Conservation (phyloP, 2,113 vertebrate species). For the Apodemus sylvaticus region DNA sequence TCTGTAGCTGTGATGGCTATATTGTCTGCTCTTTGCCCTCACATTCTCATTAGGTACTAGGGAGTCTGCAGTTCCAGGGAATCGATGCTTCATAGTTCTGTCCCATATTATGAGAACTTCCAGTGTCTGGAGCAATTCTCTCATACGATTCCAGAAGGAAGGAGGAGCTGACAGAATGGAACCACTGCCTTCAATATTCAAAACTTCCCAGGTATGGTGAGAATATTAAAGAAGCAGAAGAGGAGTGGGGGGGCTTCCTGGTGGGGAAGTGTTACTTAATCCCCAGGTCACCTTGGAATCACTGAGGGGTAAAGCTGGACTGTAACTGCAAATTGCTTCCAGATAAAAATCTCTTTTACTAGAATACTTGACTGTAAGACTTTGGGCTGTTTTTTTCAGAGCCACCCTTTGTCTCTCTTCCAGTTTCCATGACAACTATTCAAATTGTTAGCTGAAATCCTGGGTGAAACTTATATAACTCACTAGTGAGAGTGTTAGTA, state of each 20-base stretch:
- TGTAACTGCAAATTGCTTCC: neutral
- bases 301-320: neutral
- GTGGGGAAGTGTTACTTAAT: neutral
- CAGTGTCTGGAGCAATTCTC: neutral
- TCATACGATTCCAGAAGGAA: neutral
- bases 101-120: neutral
- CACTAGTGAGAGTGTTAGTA: neutral
- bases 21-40: neutral
- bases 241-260: neutral
- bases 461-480: slow-evolving; percentile 38
- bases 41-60: neutral
- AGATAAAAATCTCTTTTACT: neutral
- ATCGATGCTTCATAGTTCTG: neutral
- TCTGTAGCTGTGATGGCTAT: neutral
- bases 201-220: neutral
- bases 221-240: neutral
- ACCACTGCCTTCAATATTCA: neutral
- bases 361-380: slow-evolving; percentile 10
- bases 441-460: slow-evolving; percentile 22
- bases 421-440: slow-evolving; percentile 43
- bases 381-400: neutral
- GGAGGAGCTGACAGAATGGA: neutral
- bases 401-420: neutral
- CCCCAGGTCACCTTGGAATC: neutral
- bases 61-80: neutral